Base-by-base conservation (phyloP, 2,888 invertebrate genomes). In the Steinernema hermaphroditum region DNA sequence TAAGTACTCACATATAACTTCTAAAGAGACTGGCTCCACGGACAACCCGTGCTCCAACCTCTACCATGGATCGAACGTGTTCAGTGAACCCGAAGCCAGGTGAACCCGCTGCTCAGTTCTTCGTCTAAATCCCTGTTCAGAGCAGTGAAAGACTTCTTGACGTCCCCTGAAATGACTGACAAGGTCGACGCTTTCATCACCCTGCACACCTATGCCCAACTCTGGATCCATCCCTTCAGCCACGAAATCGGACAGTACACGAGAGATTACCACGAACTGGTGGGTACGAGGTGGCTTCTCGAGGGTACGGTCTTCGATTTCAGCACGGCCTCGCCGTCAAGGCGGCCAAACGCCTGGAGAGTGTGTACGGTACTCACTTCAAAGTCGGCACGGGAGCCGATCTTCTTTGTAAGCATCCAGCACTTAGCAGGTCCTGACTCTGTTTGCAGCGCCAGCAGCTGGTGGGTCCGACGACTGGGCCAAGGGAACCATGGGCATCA, bases 381-480 rank as follows among this genome's bases (percentile, higher is more conserved):
- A 50, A 79, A 49, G 80, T 81, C 75, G 82, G 82, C 27, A 82
- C 82, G 12, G 85, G 85, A 27, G 85, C 85, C 6, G 85, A 85
- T 68, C 78, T 82, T 8, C 73, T 85, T 12, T 78, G 84, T 84
- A 44, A 77, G 75, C 69, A 0, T 24, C 22, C 9, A 49, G 12
- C 16, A 16, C 1, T 1, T 4, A 41, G 19, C 54, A 32, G 14
- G 14, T 22, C 54, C 74, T 16, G 4, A 76, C 24, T 72, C 16
- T 43, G 8, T 16, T n/a, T 74, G 69, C 54, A 77, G 77, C 71
- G 6, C 77, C 79, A 1, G 85, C 85, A 4, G 80, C 85, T 22
- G 85, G 85, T 6, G 85, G 85, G 0, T 85, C 84, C 0, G 85
- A 85, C 57, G 85, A 85, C 49, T 85, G 85, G 85, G 85, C 85